phyloP scores from a whole-genome alignment of 2,113 vertebrate genomes.

The Clarias macrocephalus region DNA sequence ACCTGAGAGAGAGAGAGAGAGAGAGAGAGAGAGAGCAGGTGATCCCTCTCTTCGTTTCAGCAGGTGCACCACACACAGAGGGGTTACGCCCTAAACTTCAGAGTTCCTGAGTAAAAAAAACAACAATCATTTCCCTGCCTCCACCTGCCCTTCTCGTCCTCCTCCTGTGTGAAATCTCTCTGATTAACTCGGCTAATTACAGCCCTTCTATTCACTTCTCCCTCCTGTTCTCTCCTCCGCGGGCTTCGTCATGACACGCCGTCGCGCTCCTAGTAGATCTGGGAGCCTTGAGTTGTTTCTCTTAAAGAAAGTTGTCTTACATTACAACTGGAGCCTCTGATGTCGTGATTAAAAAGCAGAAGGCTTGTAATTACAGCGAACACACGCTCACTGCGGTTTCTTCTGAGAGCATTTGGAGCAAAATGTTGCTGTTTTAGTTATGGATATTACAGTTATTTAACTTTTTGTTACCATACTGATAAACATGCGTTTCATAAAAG shows the following conservation, averaged over 20 bases:
- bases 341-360: conserved; percentile 7
- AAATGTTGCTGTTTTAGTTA: background rate
- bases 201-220: conserved; percentile 6
- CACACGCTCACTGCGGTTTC: background rate
- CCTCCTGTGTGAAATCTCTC: conserved; percentile 9
- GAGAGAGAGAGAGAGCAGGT: conserved; percentile 30
- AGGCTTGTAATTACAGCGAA: conserved; percentile 14
- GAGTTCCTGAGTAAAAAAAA: conserved; percentile 37
- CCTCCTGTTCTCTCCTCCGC: conserved; percentile 14
- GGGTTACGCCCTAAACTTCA: conserved; percentile 37
- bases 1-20: conserved; percentile 53
- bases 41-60: conserved; percentile 50
- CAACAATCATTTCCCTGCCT: conserved; percentile 36
- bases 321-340: background rate
- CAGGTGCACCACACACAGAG: conserved; percentile 56
- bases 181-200: conserved; percentile 21
- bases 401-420: background rate
- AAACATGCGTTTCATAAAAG: background rate
- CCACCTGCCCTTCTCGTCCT: background rate
- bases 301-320: conserved; percentile 23
- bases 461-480: background rate
- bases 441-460: background rate
- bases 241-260: conserved; percentile 8
- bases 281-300: background rate
- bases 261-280: background rate